These are phyloP conservation scores for Arge pagana DNA, from an alignment of 2,888 invertebrate species.

Conservation along the genomic window DNA sequence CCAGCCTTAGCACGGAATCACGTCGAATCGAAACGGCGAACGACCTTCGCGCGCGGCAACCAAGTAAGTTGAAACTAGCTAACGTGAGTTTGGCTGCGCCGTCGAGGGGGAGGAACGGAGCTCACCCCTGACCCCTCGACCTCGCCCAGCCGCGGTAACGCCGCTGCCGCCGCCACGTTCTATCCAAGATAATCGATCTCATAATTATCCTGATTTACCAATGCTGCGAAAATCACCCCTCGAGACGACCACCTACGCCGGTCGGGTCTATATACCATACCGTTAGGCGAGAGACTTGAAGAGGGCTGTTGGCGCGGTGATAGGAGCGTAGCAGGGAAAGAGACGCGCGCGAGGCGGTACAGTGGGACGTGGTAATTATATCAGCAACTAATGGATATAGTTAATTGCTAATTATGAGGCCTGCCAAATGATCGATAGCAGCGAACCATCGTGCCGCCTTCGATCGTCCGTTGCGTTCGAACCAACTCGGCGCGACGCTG, in stretches of 20 bases:
- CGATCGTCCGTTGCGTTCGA: constrained; percentile 32
- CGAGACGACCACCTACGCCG: neutral
- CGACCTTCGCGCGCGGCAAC: constrained; percentile 1
- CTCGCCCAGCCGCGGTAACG: neutral
- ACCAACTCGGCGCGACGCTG: constrained; percentile 35
- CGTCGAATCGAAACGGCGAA: constrained; percentile 4
- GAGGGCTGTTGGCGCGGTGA: neutral
- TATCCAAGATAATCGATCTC: constrained; percentile 48
- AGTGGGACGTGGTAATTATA: constrained; percentile 54
- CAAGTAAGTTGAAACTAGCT: constrained; percentile 10
- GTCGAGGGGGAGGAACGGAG: neutral
- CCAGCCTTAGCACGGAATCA: constrained; percentile 18
- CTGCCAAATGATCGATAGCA: constrained; percentile 58
- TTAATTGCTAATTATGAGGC: constrained; percentile 59
- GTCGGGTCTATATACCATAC: neutral
- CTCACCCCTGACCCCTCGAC: too few species aligned
- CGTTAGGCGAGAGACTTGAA: neutral
- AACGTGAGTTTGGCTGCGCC: neutral
- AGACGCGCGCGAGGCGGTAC: neutral
- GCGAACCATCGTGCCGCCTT: constrained; percentile 46
- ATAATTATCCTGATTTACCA: constrained; percentile 53
- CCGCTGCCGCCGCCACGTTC: constrained; percentile 3
- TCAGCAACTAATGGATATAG: constrained; percentile 59
- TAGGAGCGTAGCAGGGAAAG: neutral
- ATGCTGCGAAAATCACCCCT: constrained; percentile 48